Evolutionary conservation across 2,888 invertebrate species (phyloP).

Genomic region (Thymelicus lineola): DNA sequence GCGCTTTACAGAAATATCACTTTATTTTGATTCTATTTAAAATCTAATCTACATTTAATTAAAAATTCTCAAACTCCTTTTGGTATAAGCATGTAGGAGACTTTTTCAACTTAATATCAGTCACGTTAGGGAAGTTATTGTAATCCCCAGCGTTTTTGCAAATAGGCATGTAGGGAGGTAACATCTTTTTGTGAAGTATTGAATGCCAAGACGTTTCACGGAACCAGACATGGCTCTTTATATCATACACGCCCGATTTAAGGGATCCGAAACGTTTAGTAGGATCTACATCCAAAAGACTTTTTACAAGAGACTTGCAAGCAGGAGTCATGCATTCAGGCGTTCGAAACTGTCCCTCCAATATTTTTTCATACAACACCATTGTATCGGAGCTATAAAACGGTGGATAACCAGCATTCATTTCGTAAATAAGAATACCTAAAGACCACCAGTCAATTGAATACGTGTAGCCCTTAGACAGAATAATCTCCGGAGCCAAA

Average conservation of each 20-base stretch:
- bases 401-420: constrained; percentile 95
- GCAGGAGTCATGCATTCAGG: constrained; percentile 91
- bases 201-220: constrained; percentile 91
- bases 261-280: constrained; percentile 92
- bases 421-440: constrained; percentile 94
- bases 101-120: constrained; percentile 77
- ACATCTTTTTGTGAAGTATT: constrained; percentile 90
- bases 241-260: constrained; percentile 94
- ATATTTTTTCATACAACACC: constrained; percentile 96
- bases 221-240: constrained; percentile 96
- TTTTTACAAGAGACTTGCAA: constrained; percentile 91
- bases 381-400: constrained; percentile 95
- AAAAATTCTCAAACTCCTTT: constrained; percentile 89
- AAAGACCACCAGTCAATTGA: constrained; percentile 98
- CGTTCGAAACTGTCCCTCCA: constrained; percentile 93
- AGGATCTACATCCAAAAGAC: constrained; percentile 87
- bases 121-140: constrained; percentile 87
- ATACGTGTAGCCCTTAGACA: constrained; percentile 94
- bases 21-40: constrained; percentile 20
- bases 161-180: constrained; percentile 86
- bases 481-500: constrained; percentile 95
- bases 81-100: constrained; percentile 80
- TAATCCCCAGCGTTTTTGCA: constrained; percentile 85
- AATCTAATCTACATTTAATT: constrained; percentile 40
- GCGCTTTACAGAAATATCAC: background rate